These are phyloP conservation scores for Drosophila buzzatii DNA, from an alignment of 2,888 invertebrate species.

Conservation along the genomic window DNA sequence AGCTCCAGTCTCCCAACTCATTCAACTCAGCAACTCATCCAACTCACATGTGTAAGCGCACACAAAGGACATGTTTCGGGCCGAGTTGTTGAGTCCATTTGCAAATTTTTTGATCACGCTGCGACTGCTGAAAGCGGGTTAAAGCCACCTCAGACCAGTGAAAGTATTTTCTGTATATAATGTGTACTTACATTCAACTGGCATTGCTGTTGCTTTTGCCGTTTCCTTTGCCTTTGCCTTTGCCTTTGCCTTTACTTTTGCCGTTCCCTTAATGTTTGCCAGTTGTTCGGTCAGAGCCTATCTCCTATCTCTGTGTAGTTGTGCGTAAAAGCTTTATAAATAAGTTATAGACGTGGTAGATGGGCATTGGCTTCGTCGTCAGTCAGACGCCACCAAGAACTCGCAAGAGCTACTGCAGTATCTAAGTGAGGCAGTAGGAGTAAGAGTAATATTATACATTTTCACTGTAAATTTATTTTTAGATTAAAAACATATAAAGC, in stretches of 20 bases:
- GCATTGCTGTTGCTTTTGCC: slow-evolving; percentile 43
- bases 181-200: slow-evolving; percentile 53
- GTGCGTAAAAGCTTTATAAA: slow-evolving; percentile 80
- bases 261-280: slow-evolving; percentile 51
- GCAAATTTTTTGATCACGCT: slow-evolving; percentile 68
- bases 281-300: slow-evolving; percentile 39
- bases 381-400: slow-evolving; percentile 47
- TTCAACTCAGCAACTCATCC: slow-evolving; percentile 46
- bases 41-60: slow-evolving; percentile 70
- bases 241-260: slow-evolving; percentile 26
- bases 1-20: slow-evolving; percentile 20
- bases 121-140: slow-evolving; percentile 72
- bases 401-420: slow-evolving; percentile 19
- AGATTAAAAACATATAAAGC: background rate
- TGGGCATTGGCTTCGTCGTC: slow-evolving; percentile 42
- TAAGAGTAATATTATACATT: slow-evolving; percentile 9
- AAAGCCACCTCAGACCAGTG: slow-evolving; percentile 57
- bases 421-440: background rate
- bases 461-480: slow-evolving; percentile 20
- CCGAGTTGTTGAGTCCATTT: slow-evolving; percentile 70
- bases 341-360: slow-evolving; percentile 71
- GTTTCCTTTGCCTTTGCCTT: slow-evolving; percentile 52
- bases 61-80: slow-evolving; percentile 72
- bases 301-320: slow-evolving; percentile 63
- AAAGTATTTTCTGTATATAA: slow-evolving; percentile 53